Evolutionary conservation across 2,888 invertebrate species (phyloP), one percentile per base, ranked within the genome.

Genomic region (Xanthia togata): DNA sequence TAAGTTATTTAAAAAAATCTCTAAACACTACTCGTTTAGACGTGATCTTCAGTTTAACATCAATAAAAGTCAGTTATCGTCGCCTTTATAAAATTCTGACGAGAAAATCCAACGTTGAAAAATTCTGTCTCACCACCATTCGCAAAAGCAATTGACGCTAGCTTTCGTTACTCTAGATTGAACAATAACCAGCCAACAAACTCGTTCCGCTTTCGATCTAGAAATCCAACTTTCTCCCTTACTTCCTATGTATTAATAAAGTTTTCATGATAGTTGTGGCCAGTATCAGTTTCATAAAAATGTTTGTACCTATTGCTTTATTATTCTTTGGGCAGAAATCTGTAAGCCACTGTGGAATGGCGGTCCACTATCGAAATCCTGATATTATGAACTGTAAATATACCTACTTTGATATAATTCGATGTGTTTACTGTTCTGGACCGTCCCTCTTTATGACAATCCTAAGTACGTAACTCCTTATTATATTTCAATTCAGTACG

Each of bases 321-420:
- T 47, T 62, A 73, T 67, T 67, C 55, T 26, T 69, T 26, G 55
- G 0, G 31, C 20, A 50, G 41, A 60, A 65, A 65, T 44, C 31
- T 26, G 8, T 57, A 62, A 62, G 76, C 76, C 74, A 50, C 41
- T 38, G 31, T n/a, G 31, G 2, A 2, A 31, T 31, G 78, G 81
- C 70, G 76, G 79, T 82, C 71, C 67, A 64, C 31, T 64, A 70
- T 70, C 64, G 73, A 60, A 79, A 78, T 82, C 73, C 70, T 74
- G 60, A 26, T 84, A 73, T 26, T 85, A 73, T 81, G 74, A 53
- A 53, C 50, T 78, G 62, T 50, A 78, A 79, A 84, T 84, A 81
- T 67, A 67, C 60, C 26, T 57, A 8, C 35, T 74, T 72, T 35
- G 59, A 70, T 73, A 68, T 79, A 47, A 26, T 65, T 76, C 12